A percentile compares a stretch with the other conserved stretches of the same genome.
These are phyloP conservation scores for Lamellibrachia columna DNA, from an alignment of 2,888 invertebrate genomes.

Conservation along the genomic window DNA sequence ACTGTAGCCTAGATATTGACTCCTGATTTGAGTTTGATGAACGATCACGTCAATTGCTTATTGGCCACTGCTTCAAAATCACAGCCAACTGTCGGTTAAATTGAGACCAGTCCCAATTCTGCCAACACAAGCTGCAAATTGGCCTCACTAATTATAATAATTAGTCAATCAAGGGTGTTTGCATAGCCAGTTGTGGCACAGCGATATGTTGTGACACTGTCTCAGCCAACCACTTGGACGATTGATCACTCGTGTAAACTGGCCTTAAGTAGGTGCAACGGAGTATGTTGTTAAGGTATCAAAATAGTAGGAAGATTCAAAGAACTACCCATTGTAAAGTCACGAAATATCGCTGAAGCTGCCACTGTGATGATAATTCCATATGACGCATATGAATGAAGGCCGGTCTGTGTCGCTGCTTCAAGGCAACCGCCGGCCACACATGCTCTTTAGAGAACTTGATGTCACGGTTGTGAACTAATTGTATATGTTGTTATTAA, in stretches of 20 bases:
- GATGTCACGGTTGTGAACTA: background rate
- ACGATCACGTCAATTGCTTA: too few relatives aligned
- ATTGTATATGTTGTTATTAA: background rate
- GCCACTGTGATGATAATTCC: background rate
- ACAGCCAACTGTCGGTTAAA: too few relatives aligned
- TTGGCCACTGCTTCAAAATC: too few relatives aligned
- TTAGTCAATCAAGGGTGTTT: too few relatives aligned
- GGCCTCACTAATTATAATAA: too few relatives aligned
- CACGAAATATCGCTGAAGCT: background rate
- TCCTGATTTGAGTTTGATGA: too few relatives aligned
- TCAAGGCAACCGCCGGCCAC: background rate
- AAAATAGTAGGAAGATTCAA: background rate
- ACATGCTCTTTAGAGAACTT: background rate
- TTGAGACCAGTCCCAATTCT: too few relatives aligned
- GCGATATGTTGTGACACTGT: too few relatives aligned
- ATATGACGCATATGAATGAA: background rate
- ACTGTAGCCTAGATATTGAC: too few relatives aligned
- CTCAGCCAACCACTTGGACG: too few relatives aligned
- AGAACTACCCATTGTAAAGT: background rate
- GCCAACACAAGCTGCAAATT: too few relatives aligned
- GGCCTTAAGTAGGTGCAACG: background rate
- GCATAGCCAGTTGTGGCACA: too few relatives aligned
- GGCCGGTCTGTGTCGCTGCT: background rate
- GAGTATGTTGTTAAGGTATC: background rate
- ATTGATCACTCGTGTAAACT: background rate